A percentile compares a stretch with the other conserved stretches of the same genome.
Evolutionary conservation across 2,113 vertebrate genomes (phyloP).

Genomic region (Sula dactylatra): DNA sequence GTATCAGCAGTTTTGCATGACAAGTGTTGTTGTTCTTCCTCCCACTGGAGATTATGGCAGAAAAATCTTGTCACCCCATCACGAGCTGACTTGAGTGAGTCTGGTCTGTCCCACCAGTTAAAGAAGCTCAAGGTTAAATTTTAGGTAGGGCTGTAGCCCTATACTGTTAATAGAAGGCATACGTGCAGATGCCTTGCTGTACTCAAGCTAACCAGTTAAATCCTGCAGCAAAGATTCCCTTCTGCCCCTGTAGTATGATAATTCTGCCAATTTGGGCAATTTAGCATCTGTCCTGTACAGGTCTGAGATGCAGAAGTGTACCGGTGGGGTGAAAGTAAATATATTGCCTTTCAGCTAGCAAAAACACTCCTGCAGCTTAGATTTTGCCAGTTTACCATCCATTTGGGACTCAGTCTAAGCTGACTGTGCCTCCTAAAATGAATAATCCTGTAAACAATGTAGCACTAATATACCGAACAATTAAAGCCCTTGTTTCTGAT

Average conservation of each 20-base stretch:
- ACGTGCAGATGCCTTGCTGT: neutral
- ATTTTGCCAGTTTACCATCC: neutral
- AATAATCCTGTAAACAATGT: neutral
- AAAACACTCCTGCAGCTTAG: neutral
- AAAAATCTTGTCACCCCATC: neutral
- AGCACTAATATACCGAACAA: neutral
- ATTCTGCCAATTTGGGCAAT: neutral
- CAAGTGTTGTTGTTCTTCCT: neutral
- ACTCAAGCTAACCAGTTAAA: neutral
- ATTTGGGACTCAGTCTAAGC: neutral
- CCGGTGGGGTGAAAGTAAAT: neutral
- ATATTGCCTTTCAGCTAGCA: neutral
- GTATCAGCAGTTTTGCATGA: neutral
- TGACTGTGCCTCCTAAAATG: neutral
- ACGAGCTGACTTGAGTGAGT: accelerated
- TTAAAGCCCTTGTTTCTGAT: neutral
- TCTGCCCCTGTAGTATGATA: neutral
- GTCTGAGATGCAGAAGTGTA: neutral
- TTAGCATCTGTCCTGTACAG: neutral
- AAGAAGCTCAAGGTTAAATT: neutral
- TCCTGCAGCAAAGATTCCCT: neutral
- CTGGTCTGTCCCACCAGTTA: accelerated
- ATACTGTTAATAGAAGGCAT: neutral
- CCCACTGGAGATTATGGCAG: neutral
- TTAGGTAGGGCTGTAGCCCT: neutral